Conservation (phyloP, 1,140 invertebrate genomes). For the Trypoxylus dichotomus region DNA sequence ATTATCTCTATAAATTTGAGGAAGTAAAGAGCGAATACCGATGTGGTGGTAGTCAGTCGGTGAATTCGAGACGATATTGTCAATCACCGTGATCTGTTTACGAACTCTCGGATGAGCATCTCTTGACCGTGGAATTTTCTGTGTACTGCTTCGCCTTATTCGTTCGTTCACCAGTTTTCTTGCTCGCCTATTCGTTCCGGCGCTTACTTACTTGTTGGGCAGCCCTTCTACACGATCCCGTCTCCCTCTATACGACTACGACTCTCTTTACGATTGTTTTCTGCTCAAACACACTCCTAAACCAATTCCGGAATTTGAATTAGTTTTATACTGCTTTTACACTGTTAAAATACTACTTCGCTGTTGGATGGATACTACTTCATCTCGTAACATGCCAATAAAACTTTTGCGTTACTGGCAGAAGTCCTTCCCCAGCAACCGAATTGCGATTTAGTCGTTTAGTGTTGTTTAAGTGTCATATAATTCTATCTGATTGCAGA, state of each 20-base stretch:
- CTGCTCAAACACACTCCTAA: constrained; percentile 32
- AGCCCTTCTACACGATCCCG: background rate
- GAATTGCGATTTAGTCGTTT: background rate
- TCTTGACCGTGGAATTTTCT: constrained; percentile 12
- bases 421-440: background rate
- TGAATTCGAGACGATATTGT: constrained; percentile 39
- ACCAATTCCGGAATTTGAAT: constrained; percentile 34
- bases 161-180: background rate
- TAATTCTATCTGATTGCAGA: background rate
- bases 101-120: constrained; percentile 29
- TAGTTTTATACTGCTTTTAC: constrained; percentile 32
- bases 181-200: background rate
- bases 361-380: background rate
- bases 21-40: constrained; percentile 30
- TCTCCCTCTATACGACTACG: background rate
- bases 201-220: background rate
- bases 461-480: background rate
- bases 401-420: background rate
- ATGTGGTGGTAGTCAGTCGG: background rate
- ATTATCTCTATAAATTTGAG: constrained; percentile 41
- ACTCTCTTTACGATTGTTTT: constrained; percentile 31
- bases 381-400: background rate
- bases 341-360: constrained; percentile 26
- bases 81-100: constrained; percentile 41
- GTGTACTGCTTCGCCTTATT: constrained; percentile 3